phyloP scores from a whole-genome alignment of 1,140 invertebrate genomes.

The Ectropis grisescens region DNA sequence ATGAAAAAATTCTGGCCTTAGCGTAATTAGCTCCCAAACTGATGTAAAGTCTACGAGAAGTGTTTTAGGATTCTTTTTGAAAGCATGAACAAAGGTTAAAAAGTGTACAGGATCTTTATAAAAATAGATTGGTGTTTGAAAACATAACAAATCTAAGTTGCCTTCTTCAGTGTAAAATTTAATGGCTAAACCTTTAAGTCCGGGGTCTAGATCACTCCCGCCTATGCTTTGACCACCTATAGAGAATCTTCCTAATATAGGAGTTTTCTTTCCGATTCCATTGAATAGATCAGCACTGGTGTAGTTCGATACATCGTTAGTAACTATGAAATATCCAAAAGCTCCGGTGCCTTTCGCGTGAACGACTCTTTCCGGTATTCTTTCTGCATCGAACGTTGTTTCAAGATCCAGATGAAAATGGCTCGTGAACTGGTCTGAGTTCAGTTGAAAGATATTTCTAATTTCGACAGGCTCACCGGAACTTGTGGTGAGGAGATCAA shows the following conservation, averaged over 20 bases:
- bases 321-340: constrained; percentile 94
- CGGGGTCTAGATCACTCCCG: constrained; percentile 80
- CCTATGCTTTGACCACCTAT: constrained; percentile 88
- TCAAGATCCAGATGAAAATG: background rate
- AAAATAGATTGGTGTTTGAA: constrained; percentile 80
- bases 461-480: background rate
- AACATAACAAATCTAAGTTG: constrained; percentile 79
- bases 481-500: background rate
- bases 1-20: constrained; percentile 84
- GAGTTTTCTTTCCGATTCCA: constrained; percentile 88
- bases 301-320: constrained; percentile 89
- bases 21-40: constrained; percentile 90
- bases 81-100: constrained; percentile 68
- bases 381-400: constrained; percentile 73
- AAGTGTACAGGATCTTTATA: constrained; percentile 78
- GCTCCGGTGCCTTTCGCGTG: constrained; percentile 94
- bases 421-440: background rate
- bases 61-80: constrained; percentile 79
- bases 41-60: constrained; percentile 80
- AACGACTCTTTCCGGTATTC: constrained; percentile 93
- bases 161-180: constrained; percentile 84
- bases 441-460: background rate
- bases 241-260: constrained; percentile 77
- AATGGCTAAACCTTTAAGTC: constrained; percentile 76
- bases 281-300: constrained; percentile 87